These are phyloP conservation scores for Athalia cordata DNA, from an alignment of 2,888 invertebrate genomes.

Conservation along the genomic window DNA sequence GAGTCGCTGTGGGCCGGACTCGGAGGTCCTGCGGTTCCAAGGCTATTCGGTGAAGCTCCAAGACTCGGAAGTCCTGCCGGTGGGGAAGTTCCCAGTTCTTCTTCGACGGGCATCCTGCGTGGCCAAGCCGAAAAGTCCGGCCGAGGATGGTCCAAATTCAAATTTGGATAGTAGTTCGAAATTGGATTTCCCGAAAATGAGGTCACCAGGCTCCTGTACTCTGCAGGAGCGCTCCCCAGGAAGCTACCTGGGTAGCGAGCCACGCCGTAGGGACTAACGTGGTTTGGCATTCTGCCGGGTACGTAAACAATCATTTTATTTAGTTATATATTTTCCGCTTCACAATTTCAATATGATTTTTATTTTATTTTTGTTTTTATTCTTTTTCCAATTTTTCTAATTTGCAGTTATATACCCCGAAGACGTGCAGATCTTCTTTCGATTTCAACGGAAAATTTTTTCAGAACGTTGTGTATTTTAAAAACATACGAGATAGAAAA, in stretches of 20 bases:
- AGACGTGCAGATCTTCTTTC: conserved; percentile 53
- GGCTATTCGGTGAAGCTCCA: conserved; percentile 58
- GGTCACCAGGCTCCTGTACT: conserved; percentile 64
- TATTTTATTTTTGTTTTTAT: not conserved
- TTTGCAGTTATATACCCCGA: conserved; percentile 35
- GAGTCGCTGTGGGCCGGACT: conserved; percentile 71
- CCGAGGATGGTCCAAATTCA: conserved; percentile 56
- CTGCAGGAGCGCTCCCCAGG: conserved; percentile 64
- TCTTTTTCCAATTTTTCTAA: not conserved
- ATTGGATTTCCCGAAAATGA: conserved; percentile 53
- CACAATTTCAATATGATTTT: not conserved
- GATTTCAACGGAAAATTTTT: conserved; percentile 4
- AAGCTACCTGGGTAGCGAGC: conserved; percentile 70
- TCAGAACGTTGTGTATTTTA: not conserved
- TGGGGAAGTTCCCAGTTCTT: conserved; percentile 65
- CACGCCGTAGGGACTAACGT: conserved; percentile 68
- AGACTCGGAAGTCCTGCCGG: conserved; percentile 60
- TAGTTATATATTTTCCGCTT: not conserved
- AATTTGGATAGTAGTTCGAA: conserved; percentile 58
- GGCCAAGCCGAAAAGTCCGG: conserved; percentile 70
- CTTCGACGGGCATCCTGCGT: conserved; percentile 71
- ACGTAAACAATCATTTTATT: conserved; percentile 71
- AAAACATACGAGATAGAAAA: too few relatives aligned
- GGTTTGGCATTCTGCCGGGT: conserved; percentile 72
- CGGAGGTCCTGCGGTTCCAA: conserved; percentile 65